Conservation (phyloP, 2,797 vertebrate species). For the Pseudochirops corinnae region DNA sequence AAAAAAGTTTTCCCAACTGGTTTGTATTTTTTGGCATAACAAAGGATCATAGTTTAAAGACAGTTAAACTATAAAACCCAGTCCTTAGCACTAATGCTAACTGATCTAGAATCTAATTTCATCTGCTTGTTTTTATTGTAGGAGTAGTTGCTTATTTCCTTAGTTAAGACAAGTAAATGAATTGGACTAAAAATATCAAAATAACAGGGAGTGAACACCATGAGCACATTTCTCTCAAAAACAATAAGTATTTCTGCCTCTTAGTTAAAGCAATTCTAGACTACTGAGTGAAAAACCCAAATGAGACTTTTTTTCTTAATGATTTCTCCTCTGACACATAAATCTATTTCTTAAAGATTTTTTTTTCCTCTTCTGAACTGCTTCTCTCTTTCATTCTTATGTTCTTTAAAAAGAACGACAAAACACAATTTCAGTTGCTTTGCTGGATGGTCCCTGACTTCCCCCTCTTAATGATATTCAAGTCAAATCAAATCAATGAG, state of each 20-base stretch:
- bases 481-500: background rate
- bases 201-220: constrained; percentile 50
- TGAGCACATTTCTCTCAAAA: constrained; percentile 60
- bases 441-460: background rate
- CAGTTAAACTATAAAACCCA: constrained; percentile 16
- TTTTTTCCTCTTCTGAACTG: background rate
- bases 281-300: background rate
- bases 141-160: constrained; percentile 20
- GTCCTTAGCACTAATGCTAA: constrained; percentile 38
- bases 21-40: background rate
- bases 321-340: background rate
- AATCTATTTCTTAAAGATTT: constrained; percentile 16
- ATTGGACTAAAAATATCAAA: constrained; percentile 61
- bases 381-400: background rate
- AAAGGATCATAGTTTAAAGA: constrained; percentile 8
- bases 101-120: constrained; percentile 44
- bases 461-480: background rate
- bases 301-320: constrained; percentile 8
- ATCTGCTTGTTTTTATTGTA: constrained; percentile 52
- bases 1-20: background rate
- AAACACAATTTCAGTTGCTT: background rate
- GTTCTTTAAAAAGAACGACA: constrained; percentile 19
- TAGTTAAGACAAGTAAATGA: constrained; percentile 38
- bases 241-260: constrained; percentile 20
- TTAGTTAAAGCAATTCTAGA: constrained; percentile 44